These are phyloP conservation scores for Malurus leucopterus DNA, from an alignment of 2,797 vertebrate genomes.

Conservation along the genomic window DNA sequence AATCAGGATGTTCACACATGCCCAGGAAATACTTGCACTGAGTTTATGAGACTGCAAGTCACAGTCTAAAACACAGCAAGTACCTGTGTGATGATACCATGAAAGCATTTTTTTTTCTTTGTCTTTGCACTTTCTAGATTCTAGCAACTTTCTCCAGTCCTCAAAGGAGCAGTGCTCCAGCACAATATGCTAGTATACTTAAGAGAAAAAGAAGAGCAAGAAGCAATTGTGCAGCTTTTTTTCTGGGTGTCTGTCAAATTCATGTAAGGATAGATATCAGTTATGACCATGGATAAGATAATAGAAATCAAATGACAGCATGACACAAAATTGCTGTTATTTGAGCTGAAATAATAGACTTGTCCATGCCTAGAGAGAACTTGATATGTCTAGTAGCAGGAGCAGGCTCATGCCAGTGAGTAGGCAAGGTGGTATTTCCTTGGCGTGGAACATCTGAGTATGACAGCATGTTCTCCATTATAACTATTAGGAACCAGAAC, in stretches of 20 bases:
- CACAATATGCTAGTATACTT: neutral
- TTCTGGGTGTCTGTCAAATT: neutral
- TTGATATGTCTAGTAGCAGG: neutral
- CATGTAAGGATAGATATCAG: neutral
- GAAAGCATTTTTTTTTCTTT: neutral
- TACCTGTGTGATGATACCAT: too few relatives aligned
- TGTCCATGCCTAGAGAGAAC: neutral
- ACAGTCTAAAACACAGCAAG: neutral
- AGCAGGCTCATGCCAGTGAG: neutral
- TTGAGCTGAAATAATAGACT: neutral
- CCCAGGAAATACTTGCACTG: neutral
- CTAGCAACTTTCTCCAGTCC: neutral
- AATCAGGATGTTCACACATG: neutral
- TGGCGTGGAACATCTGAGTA: neutral
- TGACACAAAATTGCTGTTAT: neutral
- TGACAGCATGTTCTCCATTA: neutral
- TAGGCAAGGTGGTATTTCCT: neutral
- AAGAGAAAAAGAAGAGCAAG: neutral
- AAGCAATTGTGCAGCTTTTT: neutral
- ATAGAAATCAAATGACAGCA: neutral
- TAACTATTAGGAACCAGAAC: neutral
- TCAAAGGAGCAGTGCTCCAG: neutral
- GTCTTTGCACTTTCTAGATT: neutral
- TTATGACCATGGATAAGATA: neutral
- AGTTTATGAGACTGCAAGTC: neutral